These are phyloP conservation scores for Ctenomys sociabilis DNA, from an alignment of 2,113 vertebrate genomes.

Conservation along the genomic window DNA sequence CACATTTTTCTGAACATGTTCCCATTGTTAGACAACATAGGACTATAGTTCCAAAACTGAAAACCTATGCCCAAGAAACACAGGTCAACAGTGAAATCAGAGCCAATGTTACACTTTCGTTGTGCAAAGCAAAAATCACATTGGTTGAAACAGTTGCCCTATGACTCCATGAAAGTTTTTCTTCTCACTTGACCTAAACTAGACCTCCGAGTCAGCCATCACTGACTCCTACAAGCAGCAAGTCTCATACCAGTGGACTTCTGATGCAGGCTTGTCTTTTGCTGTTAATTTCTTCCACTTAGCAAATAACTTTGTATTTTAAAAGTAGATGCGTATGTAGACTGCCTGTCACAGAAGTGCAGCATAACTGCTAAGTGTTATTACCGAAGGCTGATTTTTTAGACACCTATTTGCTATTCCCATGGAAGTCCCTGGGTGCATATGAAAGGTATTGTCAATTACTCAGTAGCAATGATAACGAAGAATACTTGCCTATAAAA, in stretches of 20 bases:
- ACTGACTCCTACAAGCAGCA: background rate
- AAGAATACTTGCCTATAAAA: conserved; percentile 44
- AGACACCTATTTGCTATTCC: conserved; percentile 63
- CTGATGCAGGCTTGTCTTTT: background rate
- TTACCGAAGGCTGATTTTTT: conserved; percentile 14
- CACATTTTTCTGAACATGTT: background rate
- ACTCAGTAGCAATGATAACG: conserved; percentile 42
- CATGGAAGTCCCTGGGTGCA: conserved; percentile 44
- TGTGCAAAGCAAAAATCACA: background rate
- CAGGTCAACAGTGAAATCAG: background rate
- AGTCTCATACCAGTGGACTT: background rate
- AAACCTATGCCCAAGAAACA: background rate
- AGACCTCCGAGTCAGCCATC: background rate
- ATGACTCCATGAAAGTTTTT: background rate
- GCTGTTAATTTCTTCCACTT: conserved; percentile 32
- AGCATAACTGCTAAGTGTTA: background rate
- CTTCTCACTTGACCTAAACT: background rate
- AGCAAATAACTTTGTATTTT: conserved; percentile 20
- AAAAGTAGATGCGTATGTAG: background rate
- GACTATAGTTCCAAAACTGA: background rate
- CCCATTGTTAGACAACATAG: background rate
- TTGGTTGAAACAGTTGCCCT: background rate
- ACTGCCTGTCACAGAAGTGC: background rate
- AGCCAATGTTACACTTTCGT: background rate
- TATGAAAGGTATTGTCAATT: conserved; percentile 60